phyloP scores from a whole-genome alignment of 1,140 invertebrate genomes.

The Pogonomyrmex barbatus region DNA sequence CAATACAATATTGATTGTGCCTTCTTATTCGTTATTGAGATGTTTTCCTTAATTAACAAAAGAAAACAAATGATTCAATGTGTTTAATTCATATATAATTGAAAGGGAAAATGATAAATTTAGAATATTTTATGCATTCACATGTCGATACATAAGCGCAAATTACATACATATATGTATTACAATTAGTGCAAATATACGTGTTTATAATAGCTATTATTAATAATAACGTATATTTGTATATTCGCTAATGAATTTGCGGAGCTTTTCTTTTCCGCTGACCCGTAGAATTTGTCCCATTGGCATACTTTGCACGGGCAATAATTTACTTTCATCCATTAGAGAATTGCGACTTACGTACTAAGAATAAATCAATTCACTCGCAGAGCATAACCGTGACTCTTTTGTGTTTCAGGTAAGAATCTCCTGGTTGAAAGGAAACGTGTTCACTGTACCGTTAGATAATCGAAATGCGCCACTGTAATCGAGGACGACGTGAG shows the following conservation, averaged over 20 bases:
- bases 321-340: constrained; percentile 15
- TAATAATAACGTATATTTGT: neutral
- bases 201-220: neutral
- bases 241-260: neutral
- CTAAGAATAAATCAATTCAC: constrained; percentile 15
- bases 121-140: neutral
- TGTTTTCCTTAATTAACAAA: neutral
- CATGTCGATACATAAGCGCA: too few relatives aligned
- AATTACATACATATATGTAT: neutral
- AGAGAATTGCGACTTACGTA: constrained; percentile 15
- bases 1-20: too few relatives aligned
- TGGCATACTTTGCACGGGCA: constrained; percentile 8
- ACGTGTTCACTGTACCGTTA: neutral
- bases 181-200: neutral
- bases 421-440: neutral
- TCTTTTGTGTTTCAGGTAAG: constrained; percentile 69
- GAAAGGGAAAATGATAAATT: neutral
- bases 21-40: too few relatives aligned
- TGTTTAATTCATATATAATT: neutral
- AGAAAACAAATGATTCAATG: neutral
- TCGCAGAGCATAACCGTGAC: constrained; percentile 27
- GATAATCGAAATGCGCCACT: constrained; percentile 2
- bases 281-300: neutral
- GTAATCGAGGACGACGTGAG: neutral
- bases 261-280: neutral